Base-by-base conservation (phyloP, 1,140 invertebrate genomes). In the Samia ricini region DNA sequence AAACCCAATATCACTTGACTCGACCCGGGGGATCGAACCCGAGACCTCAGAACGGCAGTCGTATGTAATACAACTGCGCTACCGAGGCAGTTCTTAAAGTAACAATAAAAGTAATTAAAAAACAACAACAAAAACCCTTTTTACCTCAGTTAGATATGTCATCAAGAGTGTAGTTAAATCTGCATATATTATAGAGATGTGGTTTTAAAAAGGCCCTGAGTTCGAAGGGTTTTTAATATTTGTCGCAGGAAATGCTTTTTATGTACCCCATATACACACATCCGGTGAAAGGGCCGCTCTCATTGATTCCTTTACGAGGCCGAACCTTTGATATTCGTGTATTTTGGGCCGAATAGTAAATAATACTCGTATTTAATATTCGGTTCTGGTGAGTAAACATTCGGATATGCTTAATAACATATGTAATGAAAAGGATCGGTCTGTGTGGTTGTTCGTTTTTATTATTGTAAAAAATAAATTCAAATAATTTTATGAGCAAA, bases 171-270 rank as follows among this genome's bases (percentile, higher is more conserved):
- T 29, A 29, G 10, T 10, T 29, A 29, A 8, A 29, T 29, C 1
- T 29, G 26, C 0, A 10, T 29, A 29, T 29, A 29, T 29, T 29
- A 29, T 10, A 29, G 1, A 10, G 26, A 29, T 29, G 26, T 29
- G 26, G 26, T 5, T 29, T 29, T 29, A 29, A 29, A 29, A 29
- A 29, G 56, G 59, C 49, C 24, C 54, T 64, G 64, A 49, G 48
- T 56, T 21, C 36, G 66, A 59, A 72, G 76, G 63, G 62, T 66
- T 75, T n/a, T 69, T 70, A 79, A 78, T 81, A 79, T 85, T 85
- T 80, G 80, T 81, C 77, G 71, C 76, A 76, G 80, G 77, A 80
- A 82, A 73, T 71, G 68, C 60, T 69, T 72, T 74, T 69, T 83
- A 80, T 85, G 81, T 83, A 73, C 77, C 76, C 72, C 65, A 75